Evolutionary conservation across 2,113 vertebrate genomes (phyloP).

Genomic region (Festucalex cinctus): DNA sequence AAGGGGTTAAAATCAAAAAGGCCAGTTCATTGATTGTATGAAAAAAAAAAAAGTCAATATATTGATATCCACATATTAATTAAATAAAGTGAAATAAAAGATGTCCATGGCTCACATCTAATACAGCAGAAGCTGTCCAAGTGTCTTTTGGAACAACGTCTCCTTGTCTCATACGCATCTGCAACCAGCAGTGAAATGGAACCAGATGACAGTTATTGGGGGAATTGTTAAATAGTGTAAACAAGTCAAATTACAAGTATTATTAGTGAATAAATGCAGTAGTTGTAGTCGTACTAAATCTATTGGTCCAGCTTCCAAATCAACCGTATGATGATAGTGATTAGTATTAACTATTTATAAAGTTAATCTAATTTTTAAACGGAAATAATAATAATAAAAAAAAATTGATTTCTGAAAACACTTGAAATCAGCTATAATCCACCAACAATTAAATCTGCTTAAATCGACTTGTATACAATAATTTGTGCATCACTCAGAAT

Average conservation of each 20-base stretch:
- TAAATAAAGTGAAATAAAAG: conserved; percentile 8
- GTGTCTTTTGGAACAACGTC: conserved; percentile 23
- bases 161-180: conserved; percentile 30
- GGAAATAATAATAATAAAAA: neutral
- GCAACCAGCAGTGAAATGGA: conserved; percentile 24
- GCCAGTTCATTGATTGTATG: neutral
- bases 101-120: conserved; percentile 36
- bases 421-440: neutral
- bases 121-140: conserved; percentile 28
- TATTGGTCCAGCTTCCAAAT: neutral
- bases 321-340: neutral
- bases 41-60: neutral
- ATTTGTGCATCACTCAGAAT: neutral
- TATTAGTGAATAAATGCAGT: neutral
- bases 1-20: neutral
- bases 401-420: neutral
- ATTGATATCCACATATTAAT: conserved; percentile 6
- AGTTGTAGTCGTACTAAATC: neutral
- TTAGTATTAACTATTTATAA: neutral
- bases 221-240: neutral
- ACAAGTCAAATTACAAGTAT: neutral
- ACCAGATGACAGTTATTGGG: conserved; percentile 1
- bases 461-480: neutral
- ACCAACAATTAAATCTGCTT: neutral
- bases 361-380: neutral